Percentiles rank a stretch among this genome's conserved stretches.
phyloP scores from a whole-genome alignment of 2,888 invertebrate genomes.

The Nowickia ferox region DNA sequence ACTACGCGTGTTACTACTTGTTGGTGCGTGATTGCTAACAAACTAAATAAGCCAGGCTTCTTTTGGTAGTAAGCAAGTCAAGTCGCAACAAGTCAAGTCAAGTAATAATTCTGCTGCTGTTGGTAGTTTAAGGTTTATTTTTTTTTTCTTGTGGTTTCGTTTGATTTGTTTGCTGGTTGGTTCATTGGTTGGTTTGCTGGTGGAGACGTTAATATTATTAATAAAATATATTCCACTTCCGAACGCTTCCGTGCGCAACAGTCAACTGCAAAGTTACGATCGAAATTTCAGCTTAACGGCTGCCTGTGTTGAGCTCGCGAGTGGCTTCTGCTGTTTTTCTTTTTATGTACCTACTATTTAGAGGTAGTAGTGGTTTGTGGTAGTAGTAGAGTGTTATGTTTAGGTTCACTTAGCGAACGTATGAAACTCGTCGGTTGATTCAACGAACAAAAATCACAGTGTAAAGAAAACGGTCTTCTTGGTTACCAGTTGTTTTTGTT shows the following conservation, averaged over 20 bases:
- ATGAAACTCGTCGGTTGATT: slow-evolving; percentile 66
- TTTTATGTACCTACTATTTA: slow-evolving; percentile 19
- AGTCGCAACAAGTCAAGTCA: slow-evolving; percentile 54
- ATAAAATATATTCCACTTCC: slow-evolving; percentile 84
- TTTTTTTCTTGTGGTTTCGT: slow-evolving; percentile 41
- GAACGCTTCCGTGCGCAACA: slow-evolving; percentile 84
- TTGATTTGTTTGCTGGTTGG: slow-evolving; percentile 60
- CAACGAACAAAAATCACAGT: slow-evolving; percentile 55
- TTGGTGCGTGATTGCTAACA: slow-evolving; percentile 71
- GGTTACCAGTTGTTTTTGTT: slow-evolving; percentile 39
- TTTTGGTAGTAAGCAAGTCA: slow-evolving; percentile 68
- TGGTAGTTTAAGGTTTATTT: slow-evolving; percentile 48
- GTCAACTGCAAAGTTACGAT: slow-evolving; percentile 84
- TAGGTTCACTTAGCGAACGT: slow-evolving; percentile 57
- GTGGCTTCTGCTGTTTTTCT: slow-evolving; percentile 78
- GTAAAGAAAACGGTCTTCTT: slow-evolving; percentile 62
- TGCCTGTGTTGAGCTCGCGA: slow-evolving; percentile 81
- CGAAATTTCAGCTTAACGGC: slow-evolving; percentile 83
- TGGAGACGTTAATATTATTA: slow-evolving; percentile 81
- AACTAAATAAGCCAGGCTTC: slow-evolving; percentile 71
- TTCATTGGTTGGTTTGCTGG: slow-evolving; percentile 51
- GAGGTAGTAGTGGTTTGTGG: slow-evolving; percentile 74
- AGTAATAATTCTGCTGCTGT: slow-evolving; percentile 60
- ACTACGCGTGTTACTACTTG: slow-evolving; percentile 69
- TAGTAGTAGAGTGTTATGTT: slow-evolving; percentile 73